A percentile compares a stretch with the other conserved stretches of the same genome.
These are phyloP conservation scores for Bombus confusus DNA, from an alignment of 1,140 invertebrate genomes.

Conservation along the genomic window DNA sequence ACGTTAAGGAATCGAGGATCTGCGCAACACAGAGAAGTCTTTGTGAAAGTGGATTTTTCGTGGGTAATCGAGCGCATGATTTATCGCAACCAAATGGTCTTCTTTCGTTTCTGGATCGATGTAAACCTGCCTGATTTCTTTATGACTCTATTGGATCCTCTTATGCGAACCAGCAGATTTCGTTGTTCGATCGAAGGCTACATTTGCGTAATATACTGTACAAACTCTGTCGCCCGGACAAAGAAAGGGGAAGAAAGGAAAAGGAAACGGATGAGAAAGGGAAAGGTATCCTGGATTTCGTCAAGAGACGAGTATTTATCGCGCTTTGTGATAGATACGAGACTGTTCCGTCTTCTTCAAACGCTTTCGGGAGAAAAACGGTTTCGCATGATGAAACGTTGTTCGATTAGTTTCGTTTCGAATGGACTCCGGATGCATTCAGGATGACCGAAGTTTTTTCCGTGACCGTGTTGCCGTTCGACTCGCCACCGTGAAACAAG, in stretches of 20 bases:
- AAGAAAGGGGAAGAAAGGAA: too few relatives aligned
- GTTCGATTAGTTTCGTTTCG: conserved; percentile 42
- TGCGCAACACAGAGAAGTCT: conserved; percentile 36
- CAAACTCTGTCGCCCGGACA: conserved; percentile 10
- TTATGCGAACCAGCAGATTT: conserved; percentile 16
- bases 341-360: conserved; percentile 16
- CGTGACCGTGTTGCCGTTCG: conserved; percentile 32
- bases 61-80: conserved; percentile 67
- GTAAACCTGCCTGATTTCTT: conserved; percentile 40
- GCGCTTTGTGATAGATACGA: neutral
- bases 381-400: conserved; percentile 40
- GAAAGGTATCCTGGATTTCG: too few relatives aligned
- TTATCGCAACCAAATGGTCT: conserved; percentile 59
- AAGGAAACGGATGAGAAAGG: neutral
- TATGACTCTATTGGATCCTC: conserved; percentile 48
- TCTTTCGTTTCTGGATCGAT: conserved; percentile 61
- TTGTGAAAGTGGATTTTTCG: conserved; percentile 59
- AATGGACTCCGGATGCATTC: conserved; percentile 37
- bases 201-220: conserved; percentile 54
- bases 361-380: neutral
- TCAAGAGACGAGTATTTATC: neutral
- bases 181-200: conserved; percentile 37
- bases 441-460: conserved; percentile 23
- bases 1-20: neutral
- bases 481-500: conserved; percentile 53